A percentile compares a stretch with the other conserved stretches of the same genome.
Evolutionary conservation across 2,113 vertebrate genomes (phyloP).

Genomic region (Myxocyprinus asiaticus): DNA sequence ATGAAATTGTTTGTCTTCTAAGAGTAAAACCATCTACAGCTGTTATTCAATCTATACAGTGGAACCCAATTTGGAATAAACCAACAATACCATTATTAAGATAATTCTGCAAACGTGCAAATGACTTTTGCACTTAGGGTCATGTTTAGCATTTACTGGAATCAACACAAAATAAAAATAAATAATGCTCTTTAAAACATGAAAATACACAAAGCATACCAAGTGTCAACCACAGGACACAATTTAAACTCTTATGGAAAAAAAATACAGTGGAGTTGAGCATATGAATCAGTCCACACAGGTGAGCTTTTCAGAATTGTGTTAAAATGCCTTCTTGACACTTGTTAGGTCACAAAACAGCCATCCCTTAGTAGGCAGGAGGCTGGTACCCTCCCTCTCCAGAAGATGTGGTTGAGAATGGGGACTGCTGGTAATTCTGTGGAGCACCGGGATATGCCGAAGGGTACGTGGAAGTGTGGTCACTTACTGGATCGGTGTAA

Average conservation of each 20-base stretch:
- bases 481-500: slow-evolving; percentile 80
- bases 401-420: slow-evolving; percentile 73
- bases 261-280: slow-evolving; percentile 35
- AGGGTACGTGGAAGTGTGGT: slow-evolving; percentile 78
- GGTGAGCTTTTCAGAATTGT: background rate
- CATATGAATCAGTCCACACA: slow-evolving; percentile 42
- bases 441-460: slow-evolving; percentile 72
- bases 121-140: background rate
- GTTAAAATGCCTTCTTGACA: slow-evolving; percentile 40
- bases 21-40: background rate
- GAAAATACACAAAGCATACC: background rate
- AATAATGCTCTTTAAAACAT: slow-evolving; percentile 3
- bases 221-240: slow-evolving; percentile 15
- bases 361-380: slow-evolving; percentile 79
- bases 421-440: slow-evolving; percentile 87
- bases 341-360: background rate
- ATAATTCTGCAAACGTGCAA: background rate
- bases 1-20: background rate
- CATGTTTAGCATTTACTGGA: background rate
- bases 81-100: too few species aligned
- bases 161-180: slow-evolving; percentile 13
- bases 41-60: background rate
- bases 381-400: slow-evolving; percentile 82
- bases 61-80: background rate
- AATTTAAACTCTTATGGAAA: background rate